Percentiles rank a stretch among this genome's conserved stretches.
Conservation (phyloP, 2,888 invertebrate genomes). For the Macrophya annulata region DNA sequence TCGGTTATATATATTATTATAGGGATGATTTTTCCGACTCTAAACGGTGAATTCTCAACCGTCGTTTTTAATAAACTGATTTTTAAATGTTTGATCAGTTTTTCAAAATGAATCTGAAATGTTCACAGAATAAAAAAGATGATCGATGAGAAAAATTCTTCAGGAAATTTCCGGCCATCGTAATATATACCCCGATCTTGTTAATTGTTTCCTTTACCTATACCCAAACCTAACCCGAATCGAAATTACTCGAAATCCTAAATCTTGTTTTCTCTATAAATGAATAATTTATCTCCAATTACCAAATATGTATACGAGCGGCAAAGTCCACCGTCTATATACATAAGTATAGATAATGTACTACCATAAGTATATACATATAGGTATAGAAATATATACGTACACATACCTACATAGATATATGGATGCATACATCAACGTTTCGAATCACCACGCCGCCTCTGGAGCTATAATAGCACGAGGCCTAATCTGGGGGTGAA, state of each 20-base stretch:
- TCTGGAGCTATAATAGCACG: slow-evolving; percentile 67
- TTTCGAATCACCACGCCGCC: slow-evolving; percentile 41
- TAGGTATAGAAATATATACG: background rate
- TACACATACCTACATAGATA: background rate
- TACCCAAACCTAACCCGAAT: no score
- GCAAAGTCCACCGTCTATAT: slow-evolving; percentile 20
- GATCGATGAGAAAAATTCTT: background rate
- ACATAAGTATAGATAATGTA: no score
- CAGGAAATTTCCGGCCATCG: background rate
- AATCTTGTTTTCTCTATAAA: slow-evolving; percentile 12
- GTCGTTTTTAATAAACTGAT: no score
- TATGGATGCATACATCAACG: background rate
- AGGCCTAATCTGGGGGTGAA: slow-evolving; percentile 72
- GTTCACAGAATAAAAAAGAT: background rate
- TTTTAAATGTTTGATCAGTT: no score
- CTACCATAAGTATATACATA: background rate
- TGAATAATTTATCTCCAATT: background rate
- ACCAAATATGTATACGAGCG: background rate
- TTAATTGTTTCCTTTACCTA: no score
- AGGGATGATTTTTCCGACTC: background rate
- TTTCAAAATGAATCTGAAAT: background rate
- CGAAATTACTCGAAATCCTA: background rate
- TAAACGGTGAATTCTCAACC: background rate
- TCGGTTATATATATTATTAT: background rate
- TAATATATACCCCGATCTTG: background rate